These are phyloP conservation scores for Chloroceryle inda DNA, from an alignment of 2,797 vertebrate species.

Conservation along the genomic window DNA sequence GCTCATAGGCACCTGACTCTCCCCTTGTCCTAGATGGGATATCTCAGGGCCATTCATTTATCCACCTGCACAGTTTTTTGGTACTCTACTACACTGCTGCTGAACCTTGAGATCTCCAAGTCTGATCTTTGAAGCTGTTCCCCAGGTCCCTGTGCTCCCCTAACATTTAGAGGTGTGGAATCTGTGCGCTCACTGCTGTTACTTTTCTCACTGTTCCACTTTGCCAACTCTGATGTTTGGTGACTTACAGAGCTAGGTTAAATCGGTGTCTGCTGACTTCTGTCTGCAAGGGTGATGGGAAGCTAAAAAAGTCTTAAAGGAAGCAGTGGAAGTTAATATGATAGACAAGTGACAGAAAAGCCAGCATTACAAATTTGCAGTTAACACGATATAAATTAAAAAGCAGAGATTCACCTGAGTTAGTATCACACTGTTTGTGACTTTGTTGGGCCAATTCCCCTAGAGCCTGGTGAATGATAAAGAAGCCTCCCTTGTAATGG, in stretches of 20 bases:
- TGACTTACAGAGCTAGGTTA: neutral
- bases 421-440: neutral
- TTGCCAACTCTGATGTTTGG: neutral
- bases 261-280: neutral
- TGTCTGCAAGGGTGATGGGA: neutral
- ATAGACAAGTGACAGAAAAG: neutral
- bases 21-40: neutral
- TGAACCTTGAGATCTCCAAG: neutral
- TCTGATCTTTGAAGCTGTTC: neutral
- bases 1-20: neutral
- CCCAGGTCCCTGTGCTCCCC: neutral
- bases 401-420: neutral
- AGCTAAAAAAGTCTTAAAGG: neutral
- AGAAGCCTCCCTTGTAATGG: neutral
- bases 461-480: neutral
- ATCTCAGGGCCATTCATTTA: neutral
- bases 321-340: neutral
- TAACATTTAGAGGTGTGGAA: neutral
- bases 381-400: neutral
- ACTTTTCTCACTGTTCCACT: neutral
- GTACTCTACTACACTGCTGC: neutral
- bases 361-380: neutral
- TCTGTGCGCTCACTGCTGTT: fast-evolving
- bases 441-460: neutral
- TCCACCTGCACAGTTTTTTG: neutral